Evolutionary conservation across 64 coral and sea anemone genomes (phyloP).

Genomic region (Porites australiensis): DNA sequence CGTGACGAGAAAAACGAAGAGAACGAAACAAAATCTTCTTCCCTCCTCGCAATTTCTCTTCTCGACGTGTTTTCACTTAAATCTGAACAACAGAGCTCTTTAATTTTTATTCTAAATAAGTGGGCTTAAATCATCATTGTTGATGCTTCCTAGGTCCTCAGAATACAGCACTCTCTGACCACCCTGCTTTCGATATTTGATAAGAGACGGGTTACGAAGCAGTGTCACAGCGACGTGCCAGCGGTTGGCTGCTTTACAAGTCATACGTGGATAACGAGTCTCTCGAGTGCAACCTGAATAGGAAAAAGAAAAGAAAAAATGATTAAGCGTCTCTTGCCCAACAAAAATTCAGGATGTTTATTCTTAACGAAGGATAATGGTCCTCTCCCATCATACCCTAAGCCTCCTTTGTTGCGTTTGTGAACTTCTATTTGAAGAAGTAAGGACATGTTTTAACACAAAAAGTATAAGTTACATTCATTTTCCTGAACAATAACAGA

Average conservation of each 20-base stretch:
- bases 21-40: no score
- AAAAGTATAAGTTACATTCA: no score
- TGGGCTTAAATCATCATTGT: background rate
- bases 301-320: background rate
- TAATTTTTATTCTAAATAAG: background rate
- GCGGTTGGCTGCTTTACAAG: conserved; percentile 29
- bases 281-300: background rate
- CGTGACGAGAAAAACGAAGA: no score
- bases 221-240: conserved; percentile 36
- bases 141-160: background rate
- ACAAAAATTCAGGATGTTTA: background rate
- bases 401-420: no score
- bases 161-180: background rate
- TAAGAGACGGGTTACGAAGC: conserved; percentile 42
- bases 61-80: no score
- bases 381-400: background rate
- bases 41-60: no score
- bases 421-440: no score
- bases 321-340: background rate
- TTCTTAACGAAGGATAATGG: background rate
- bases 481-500: no score
- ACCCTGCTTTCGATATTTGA: conserved; percentile 32
- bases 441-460: no score
- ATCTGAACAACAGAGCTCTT: no score
- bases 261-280: background rate